Conservation (phyloP, 2,113 vertebrate genomes). For the Nibea albiflora region DNA sequence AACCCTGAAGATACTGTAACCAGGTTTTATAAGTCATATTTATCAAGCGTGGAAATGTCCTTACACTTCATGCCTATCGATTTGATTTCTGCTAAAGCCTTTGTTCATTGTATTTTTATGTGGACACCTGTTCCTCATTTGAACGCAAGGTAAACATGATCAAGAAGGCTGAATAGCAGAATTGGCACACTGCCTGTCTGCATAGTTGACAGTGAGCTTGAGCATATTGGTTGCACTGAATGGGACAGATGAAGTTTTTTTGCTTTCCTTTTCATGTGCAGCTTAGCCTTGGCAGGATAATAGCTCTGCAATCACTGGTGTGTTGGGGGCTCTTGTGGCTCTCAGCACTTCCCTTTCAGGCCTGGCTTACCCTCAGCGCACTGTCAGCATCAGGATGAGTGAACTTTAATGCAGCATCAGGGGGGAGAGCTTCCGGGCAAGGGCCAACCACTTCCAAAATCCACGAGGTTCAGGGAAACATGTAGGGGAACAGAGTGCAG, state of each 20-base stretch:
- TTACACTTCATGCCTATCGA: not conserved
- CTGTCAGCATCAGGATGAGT: conserved; percentile 78
- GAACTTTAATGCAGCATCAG: conserved; percentile 66
- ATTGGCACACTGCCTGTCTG: conserved; percentile 12
- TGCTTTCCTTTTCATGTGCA: conserved; percentile 65
- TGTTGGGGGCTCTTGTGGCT: conserved; percentile 62
- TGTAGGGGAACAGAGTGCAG: conserved; percentile 5
- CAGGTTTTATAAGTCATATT: not conserved
- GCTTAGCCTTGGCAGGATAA: conserved; percentile 65
- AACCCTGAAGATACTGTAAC: not conserved
- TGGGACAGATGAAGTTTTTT: conserved; percentile 53
- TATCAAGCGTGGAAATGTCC: not conserved
- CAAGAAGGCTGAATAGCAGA: conserved; percentile 11
- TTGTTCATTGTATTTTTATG: not conserved
- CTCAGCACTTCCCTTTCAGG: conserved; percentile 85
- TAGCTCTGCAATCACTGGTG: conserved; percentile 53
- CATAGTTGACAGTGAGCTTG: conserved; percentile 31
- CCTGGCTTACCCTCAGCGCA: conserved; percentile 76
- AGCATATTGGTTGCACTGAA: conserved; percentile 58
- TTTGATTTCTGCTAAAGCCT: not conserved
- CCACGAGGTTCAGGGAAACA: conserved; percentile 27
- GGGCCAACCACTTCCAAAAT: conserved; percentile 43
- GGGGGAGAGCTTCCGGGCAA: conserved; percentile 53
- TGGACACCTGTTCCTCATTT: conserved; percentile 20
- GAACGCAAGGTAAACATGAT: conserved; percentile 25